Evolutionary conservation across 92 coral and sea anemone species (phyloP), one percentile per base, ranked within the genome.

Genomic region (Zoanthus solanderi): DNA sequence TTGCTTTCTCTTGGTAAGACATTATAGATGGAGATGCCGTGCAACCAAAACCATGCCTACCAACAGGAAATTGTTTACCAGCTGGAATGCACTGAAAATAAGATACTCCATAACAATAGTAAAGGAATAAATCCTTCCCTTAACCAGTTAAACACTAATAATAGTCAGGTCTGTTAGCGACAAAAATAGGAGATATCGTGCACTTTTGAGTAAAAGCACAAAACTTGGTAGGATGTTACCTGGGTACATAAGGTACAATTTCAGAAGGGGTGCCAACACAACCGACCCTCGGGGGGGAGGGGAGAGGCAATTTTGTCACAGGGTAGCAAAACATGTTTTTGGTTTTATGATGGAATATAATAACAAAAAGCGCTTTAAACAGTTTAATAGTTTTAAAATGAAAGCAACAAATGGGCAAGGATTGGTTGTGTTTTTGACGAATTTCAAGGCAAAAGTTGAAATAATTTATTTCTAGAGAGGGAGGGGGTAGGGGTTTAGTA

Each of bases 181-280:
- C 63, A 28, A 28, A 37, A 37, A 37, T 37, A 37, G 42, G 42
- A 37, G 42, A 37, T 37, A 37, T 37, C 42, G 42, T 37, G 42
- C 42, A 37, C 42, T 37, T 37, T 37, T 37, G 42, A 37, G 42
- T 37, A 37, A 37, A 37, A 37, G 42, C 42, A 37, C 42, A 37
- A 37, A 37, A 37, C 42, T 37, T 37, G 42, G 42, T 37, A 37
- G 42, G 23, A 85, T 42, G 17, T 0, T 84, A 73, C 84, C 69
- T 16, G 65, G 56, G 9, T 48, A 47, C 53, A 71, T 72, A 53
- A 23, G 82, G 79, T 18, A 47, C 67, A 34, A 72, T 72, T 37
- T 68, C 71, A 84, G 82, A 12, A 84, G 65, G 65, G 79, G 54
- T 84, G 50, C 4, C 83, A 83, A 29, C 14, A 54, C 84, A 79